Evolutionary conservation across 2,113 vertebrate genomes (phyloP), one percentile per base, ranked within the genome.

Genomic region (Daboia siamensis): DNA sequence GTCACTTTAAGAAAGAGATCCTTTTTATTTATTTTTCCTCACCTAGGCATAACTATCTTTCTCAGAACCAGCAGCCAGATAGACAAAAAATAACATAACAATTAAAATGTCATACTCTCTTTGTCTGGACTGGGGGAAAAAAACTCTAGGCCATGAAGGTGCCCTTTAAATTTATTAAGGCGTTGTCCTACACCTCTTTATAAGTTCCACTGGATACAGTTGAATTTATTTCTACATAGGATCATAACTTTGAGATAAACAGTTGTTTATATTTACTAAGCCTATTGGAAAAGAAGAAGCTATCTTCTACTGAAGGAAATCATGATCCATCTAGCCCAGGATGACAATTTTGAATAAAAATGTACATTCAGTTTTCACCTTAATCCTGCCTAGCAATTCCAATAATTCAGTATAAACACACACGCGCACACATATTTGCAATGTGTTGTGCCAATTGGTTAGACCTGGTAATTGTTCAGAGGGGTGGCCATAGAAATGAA

Each of bases 1-100:
- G 96, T 96, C 94, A 96, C 95, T 94, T 94, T 0, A 86, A 93
- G 96, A 95, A 95, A 96, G 94, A 92, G 0, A 0, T 88, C 87
- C 90, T 91, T 97, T 96, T 52, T 55, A 54, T 54, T 23, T 90
- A 52, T 74, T 57, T 87, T 51, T 48, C 26, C 88, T 95, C 94
- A 90, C 94, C 95, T 95, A 95, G 95, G 91, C 90, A 90, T 11
- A 86, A 51, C 90, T 92, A 93, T 33, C 91, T 92, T 93, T 33
- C 91, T 92, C 94, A 95, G 92, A 93, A 94, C 21, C 59, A 33
- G 20, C 44, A 92, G 94, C 48, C 93, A 90, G 94, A 4, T 64
- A 0, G 39, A 57, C 93, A 88, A 94, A 90, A 90, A 89, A 92
- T 23, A 0, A 15, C 74, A 23, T 84, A 69, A 0, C 64, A 11